These are phyloP conservation scores for Sclerodermus sp. DNA, from an alignment of 2,888 invertebrate genomes.

Conservation along the genomic window DNA sequence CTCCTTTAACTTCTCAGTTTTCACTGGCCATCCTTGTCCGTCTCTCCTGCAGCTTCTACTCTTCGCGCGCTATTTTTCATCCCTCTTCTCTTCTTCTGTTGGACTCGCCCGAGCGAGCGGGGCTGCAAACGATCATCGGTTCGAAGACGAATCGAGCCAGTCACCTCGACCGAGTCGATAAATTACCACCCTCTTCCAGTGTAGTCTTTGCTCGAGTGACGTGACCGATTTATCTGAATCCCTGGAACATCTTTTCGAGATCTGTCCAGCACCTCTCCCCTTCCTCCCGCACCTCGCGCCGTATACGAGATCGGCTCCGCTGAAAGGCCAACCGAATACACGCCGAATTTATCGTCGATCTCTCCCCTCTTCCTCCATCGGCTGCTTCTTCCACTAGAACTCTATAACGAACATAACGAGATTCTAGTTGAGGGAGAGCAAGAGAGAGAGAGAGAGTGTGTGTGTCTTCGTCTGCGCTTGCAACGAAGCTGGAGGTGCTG, in stretches of 20 bases:
- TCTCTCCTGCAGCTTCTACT: constrained; percentile 3
- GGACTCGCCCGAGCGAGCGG: constrained; percentile 3
- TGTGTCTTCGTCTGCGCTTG: no score
- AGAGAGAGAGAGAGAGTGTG: no score
- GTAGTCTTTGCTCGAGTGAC: not conserved
- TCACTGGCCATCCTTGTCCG: no score
- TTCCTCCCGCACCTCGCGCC: no score
- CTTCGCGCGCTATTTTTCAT: not conserved
- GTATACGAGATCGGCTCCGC: no score
- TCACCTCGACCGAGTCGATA: constrained; percentile 27
- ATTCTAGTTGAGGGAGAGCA: not conserved
- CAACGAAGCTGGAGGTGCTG: not conserved
- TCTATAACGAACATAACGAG: no score
- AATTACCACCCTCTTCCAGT: constrained; percentile 30
- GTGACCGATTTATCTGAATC: constrained; percentile 15
- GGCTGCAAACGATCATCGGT: constrained; percentile 9
- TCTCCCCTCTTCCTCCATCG: no score
- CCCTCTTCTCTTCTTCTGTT: constrained; percentile 8
- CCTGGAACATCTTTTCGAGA: constrained; percentile 7
- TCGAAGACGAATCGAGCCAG: constrained; percentile 25
- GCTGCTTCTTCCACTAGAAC: no score
- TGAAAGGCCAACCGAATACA: no score
- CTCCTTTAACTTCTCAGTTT: no score
- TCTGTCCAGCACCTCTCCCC: not conserved
- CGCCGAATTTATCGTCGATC: not conserved